Evolutionary conservation across 1,140 invertebrate genomes (phyloP).

Genomic region (Mactra quadrangularis): DNA sequence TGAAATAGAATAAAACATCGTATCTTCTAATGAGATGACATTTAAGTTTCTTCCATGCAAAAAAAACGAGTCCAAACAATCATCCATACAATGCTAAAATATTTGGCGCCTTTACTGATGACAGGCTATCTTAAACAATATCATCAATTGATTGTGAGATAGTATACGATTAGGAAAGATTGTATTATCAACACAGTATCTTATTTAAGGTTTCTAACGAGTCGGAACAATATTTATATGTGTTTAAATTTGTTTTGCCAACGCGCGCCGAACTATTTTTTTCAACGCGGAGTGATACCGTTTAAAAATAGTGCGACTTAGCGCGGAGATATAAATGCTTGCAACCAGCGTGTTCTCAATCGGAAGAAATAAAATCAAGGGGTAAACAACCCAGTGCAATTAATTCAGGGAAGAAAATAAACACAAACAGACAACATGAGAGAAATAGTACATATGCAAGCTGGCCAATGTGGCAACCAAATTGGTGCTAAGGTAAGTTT

Average conservation of each 20-base stretch:
- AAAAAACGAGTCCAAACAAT: background rate
- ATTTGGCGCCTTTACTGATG: constrained; percentile 10
- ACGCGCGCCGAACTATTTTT: constrained; percentile 59
- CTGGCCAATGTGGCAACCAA: constrained; percentile 97
- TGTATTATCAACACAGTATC: constrained; percentile 26
- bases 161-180: constrained; percentile 10
- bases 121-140: background rate
- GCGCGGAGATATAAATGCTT: constrained; percentile 39
- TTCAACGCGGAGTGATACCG: constrained; percentile 37
- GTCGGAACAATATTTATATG: constrained; percentile 54
- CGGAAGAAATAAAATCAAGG: constrained; percentile 45
- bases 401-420: constrained; percentile 7
- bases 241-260: constrained; percentile 63
- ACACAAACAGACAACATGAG: constrained; percentile 88
- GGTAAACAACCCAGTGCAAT: constrained; percentile 50
- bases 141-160: constrained; percentile 4
- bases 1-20: no score
- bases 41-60: no score
- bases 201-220: constrained; percentile 52
- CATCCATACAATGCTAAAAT: background rate
- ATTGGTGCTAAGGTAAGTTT: constrained; percentile 95
- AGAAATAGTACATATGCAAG: constrained; percentile 97
- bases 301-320: background rate
- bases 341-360: constrained; percentile 2
- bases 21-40: no score